phyloP scores from a whole-genome alignment of 2,113 vertebrate species.

The Halichoeres trimaculatus region DNA sequence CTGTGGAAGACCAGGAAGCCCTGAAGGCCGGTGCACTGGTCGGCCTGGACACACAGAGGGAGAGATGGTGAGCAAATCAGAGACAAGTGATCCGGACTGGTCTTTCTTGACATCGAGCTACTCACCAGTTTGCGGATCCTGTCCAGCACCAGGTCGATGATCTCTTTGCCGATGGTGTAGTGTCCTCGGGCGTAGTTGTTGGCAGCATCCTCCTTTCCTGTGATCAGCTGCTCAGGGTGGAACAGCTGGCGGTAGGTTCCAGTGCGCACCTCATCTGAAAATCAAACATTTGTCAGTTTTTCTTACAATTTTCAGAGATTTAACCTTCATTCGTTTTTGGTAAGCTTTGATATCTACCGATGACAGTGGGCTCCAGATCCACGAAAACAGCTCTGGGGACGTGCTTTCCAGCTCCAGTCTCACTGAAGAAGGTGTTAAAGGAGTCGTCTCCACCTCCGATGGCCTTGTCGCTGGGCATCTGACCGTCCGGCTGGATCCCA shows the following conservation, averaged over 20 bases:
- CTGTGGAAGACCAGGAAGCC: constrained; percentile 58
- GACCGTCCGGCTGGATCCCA: constrained; percentile 81
- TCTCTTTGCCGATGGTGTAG: constrained; percentile 90
- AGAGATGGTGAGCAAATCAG: fast-evolving
- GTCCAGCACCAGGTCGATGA: constrained; percentile 88
- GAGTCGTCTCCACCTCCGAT: constrained; percentile 81
- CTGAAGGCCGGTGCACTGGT: constrained; percentile 72
- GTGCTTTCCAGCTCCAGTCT: constrained; percentile 82
- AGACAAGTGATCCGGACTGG: no score
- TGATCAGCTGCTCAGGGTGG: constrained; percentile 87
- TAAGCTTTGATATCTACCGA: constrained; percentile 61
- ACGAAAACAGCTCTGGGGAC: constrained; percentile 84
- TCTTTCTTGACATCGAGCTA: not conserved
- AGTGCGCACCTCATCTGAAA: constrained; percentile 83
- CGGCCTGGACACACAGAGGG: constrained; percentile 46
- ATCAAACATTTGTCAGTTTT: no score
- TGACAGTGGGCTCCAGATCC: constrained; percentile 82
- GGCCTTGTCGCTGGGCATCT: constrained; percentile 82
- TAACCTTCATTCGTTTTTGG: no score
- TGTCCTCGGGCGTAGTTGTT: constrained; percentile 87
- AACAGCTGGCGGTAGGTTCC: constrained; percentile 85
- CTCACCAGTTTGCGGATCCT: constrained; percentile 87
- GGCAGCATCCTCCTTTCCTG: constrained; percentile 82
- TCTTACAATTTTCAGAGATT: no score
- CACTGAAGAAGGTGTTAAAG: constrained; percentile 83